Percentiles rank a stretch among this genome's conserved stretches.
Evolutionary conservation across 2,888 invertebrate genomes (phyloP).

Genomic region (Thelaira solivaga): DNA sequence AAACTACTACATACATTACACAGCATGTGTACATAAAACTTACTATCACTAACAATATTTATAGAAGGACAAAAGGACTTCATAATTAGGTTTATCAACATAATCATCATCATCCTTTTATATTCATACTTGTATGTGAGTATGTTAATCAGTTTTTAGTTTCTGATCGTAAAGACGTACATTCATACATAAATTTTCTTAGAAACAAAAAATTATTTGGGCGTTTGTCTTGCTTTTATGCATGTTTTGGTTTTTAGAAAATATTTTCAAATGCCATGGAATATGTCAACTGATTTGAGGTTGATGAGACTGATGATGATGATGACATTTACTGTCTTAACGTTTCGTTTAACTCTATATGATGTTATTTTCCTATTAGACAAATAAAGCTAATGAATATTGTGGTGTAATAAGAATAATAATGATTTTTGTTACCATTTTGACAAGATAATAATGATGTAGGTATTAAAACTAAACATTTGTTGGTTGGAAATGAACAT

Average conservation of each 20-base stretch:
- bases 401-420: background rate
- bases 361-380: background rate
- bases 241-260: conserved; percentile 23
- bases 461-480: background rate
- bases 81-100: no score
- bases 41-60: background rate
- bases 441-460: conserved; percentile 12
- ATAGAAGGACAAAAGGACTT: background rate
- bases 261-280: conserved; percentile 32
- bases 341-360: background rate
- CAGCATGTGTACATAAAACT: no score
- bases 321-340: background rate
- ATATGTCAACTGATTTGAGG: conserved; percentile 44
- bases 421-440: conserved; percentile 2
- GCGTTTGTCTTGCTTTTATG: no score
- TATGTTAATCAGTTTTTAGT: background rate
- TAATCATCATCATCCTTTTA: conserved; percentile 14
- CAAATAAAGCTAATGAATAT: conserved; percentile 34
- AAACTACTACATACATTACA: background rate
- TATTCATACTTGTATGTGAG: conserved; percentile 12
- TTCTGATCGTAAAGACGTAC: background rate
- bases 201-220: conserved; percentile 38
- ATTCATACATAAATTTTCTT: conserved; percentile 16
- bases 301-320: conserved; percentile 8
- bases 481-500: background rate